Evolutionary conservation across 2,888 invertebrate species (phyloP).

Genomic region (Xestia sexstrigata): DNA sequence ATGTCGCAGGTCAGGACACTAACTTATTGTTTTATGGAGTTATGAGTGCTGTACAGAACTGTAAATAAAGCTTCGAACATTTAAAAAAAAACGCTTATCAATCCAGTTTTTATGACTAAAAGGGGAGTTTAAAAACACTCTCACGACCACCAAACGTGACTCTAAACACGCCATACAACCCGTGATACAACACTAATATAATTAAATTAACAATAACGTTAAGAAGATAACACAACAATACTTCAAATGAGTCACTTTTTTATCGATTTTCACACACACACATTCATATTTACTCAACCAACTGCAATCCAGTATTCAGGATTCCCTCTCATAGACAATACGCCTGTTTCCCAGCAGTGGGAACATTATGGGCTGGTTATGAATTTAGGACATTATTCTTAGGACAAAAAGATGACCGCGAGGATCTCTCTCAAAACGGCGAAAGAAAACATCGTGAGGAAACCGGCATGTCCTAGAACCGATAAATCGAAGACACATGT

Average conservation of each 20-base stretch:
- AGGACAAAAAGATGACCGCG: neutral
- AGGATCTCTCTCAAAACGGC: neutral
- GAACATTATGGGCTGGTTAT: too few species aligned
- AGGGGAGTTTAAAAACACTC: neutral
- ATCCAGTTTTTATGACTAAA: neutral
- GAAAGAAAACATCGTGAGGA: neutral
- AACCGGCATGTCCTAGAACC: neutral
- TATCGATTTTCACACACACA: slow-evolving; percentile 11
- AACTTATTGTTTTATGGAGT: neutral
- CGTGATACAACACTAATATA: too few species aligned
- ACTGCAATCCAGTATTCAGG: neutral
- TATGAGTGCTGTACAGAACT: neutral
- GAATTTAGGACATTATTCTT: neutral
- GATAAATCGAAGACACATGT: neutral
- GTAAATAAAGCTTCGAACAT: neutral
- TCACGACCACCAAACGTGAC: slow-evolving; percentile 9
- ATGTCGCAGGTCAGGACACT: neutral
- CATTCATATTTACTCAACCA: neutral
- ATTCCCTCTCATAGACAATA: too few species aligned
- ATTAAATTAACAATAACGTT: slow-evolving; percentile 14
- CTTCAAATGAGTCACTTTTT: slow-evolving; percentile 29
- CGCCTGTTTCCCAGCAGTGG: too few species aligned
- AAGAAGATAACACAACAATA: slow-evolving; percentile 28
- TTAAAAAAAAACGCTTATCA: neutral
- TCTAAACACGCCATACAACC: neutral